Evolutionary conservation across 1,140 invertebrate genomes (phyloP), one percentile per base, ranked within the genome.

Genomic region (Drosophila nebulosa): DNA sequence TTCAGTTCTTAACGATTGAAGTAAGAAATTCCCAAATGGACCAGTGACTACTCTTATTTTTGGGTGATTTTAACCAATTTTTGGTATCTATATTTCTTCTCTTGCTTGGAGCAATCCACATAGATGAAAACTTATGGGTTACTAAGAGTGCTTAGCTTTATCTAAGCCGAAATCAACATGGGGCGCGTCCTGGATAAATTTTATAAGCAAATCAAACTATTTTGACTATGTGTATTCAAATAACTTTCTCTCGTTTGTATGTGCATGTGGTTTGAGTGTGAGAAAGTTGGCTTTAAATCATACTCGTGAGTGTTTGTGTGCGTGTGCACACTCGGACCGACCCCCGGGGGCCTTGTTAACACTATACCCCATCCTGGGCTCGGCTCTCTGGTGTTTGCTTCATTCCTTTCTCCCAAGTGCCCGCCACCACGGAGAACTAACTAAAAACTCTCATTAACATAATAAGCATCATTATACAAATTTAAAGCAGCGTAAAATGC

Each of bases 391-490:
- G 10, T 46, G 16, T 21, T 46, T 55, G 52, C 9, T 18, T 53
- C 51, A 27, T 27, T 53, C 26, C 51, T 53, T 53, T 27, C n/a
- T 53, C 39, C 16, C 39, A 46, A 30, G 14, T 27, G 51, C 26
- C 12, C 10, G 10, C 18, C 10, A 24, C 0, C 9, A 24, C 9
- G 50, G 27, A 55, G 26, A 62, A 46, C 46, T 26, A 70, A 64
- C 55, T 71, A 53, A 64, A 75, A 78, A 78, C 68, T 78, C 76
- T 76, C 76, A 73, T 78, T 77, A 78, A 76, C 69, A 78, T 73
- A 78, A 78, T 73, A 78, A 76, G 76, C 76, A 73, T 73, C 69
- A 73, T 78, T 78, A 76, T 78, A 78, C 56, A 78, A 78, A 78
- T 68, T 59, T 76, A 78, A 78, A 81, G 52, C 69, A 74, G 56